Conservation (phyloP, 2,888 invertebrate species). For the Plusia festucae region DNA sequence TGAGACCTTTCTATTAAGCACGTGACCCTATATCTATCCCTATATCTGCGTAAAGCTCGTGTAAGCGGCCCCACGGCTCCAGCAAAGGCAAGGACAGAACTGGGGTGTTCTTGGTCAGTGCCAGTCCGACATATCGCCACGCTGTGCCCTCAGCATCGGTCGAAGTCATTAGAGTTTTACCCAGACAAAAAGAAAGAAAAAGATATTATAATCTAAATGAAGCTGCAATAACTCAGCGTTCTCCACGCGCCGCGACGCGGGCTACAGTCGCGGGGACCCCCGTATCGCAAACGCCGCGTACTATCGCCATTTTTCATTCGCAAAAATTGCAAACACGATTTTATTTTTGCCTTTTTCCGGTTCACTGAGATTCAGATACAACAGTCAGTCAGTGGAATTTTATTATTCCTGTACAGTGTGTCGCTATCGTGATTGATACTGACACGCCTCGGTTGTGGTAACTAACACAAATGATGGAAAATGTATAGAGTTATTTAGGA, state of each 20-base stretch:
- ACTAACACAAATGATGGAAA: not conserved
- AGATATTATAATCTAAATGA: conserved; percentile 33
- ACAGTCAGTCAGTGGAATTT: conserved; percentile 49
- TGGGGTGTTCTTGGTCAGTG: too few species aligned
- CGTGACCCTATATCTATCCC: not conserved
- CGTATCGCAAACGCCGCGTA: conserved; percentile 22
- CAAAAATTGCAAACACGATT: conserved; percentile 55
- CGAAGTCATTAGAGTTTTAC: too few species aligned
- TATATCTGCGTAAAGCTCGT: too few species aligned
- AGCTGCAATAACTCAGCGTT: conserved; percentile 41
- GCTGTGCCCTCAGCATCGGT: too few species aligned
- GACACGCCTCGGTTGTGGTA: conserved; percentile 9
- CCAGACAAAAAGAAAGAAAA: too few species aligned
- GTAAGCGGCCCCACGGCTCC: too few species aligned
- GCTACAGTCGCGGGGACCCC: conserved; percentile 1
- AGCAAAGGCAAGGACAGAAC: too few species aligned
- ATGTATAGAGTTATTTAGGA: too few species aligned
- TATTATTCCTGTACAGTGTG: conserved; percentile 50
- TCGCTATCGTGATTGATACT: conserved; percentile 28
- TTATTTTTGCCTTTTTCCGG: conserved; percentile 51
- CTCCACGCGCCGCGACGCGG: conserved; percentile 8
- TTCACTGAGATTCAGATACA: conserved; percentile 58
- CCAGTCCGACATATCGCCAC: too few species aligned
- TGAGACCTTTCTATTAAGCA: not conserved
- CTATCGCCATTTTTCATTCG: conserved; percentile 54